Conservation (phyloP, 1,140 invertebrate genomes). For the Camponotus pennsylvanicus region DNA sequence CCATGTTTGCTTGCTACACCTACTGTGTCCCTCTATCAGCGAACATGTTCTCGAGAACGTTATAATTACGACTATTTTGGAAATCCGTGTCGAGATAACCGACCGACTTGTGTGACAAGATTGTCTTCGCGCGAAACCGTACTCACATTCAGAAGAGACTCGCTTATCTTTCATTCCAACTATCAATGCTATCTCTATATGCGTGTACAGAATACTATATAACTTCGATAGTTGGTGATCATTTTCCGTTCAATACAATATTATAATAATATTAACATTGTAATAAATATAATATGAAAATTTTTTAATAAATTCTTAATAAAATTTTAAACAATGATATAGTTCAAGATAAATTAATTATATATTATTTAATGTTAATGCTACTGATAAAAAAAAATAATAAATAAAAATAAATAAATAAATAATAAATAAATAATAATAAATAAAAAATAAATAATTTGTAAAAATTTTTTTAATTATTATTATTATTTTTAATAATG, state of each 20-base stretch:
- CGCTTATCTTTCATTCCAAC: slow-evolving; percentile 48
- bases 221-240: neutral
- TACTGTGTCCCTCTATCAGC: slow-evolving; percentile 37
- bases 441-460: neutral
- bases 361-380: too few species aligned
- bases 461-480: neutral
- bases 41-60: slow-evolving; percentile 51
- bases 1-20: slow-evolving; percentile 59
- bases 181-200: slow-evolving; percentile 35
- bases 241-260: neutral
- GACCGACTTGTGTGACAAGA: slow-evolving; percentile 42
- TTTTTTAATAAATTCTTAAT: too few species aligned
- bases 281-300: too few species aligned
- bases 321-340: too few species aligned
- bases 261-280: neutral
- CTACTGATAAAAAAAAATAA: too few species aligned
- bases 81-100: slow-evolving; percentile 42
- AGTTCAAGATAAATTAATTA: too few species aligned
- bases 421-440: too few species aligned
- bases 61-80: slow-evolving; percentile 57
- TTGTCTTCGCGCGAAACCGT: slow-evolving; percentile 23
- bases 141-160: neutral
- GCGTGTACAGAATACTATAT: neutral
- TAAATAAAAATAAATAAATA: neutral
- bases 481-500: neutral